Evolutionary conservation across 2,888 invertebrate genomes (phyloP), one percentile per base, ranked within the genome.

Genomic region (Priocnemis perturbator): DNA sequence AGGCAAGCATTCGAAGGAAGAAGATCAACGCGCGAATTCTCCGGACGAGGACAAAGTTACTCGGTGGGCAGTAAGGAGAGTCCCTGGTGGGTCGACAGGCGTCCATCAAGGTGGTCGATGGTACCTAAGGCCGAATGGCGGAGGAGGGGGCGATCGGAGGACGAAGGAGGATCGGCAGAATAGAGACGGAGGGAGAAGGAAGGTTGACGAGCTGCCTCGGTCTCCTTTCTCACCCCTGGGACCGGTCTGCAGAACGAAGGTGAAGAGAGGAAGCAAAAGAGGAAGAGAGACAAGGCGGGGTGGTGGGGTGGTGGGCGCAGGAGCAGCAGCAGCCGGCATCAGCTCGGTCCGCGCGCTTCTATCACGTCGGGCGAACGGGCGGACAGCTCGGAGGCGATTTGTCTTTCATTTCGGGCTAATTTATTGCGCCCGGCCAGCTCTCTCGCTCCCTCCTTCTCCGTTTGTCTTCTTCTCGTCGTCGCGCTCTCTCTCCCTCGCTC

Each of bases 321-420:
- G 55, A 58, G 70, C 60, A 59, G 74, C 70, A 71, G 78, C 81
- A 82, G 79, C 81, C 83, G 78, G 81, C 86, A 83, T 85, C 84
- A 85, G 85, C 84, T 83, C 80, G 83, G 86, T 81, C 84, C 81
- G 85, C 81, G 85, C 79, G 79, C 86, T 88, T 88, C 88, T 89
- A 88, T 89, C 88, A 88, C 87, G 84, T 83, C 82, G 85, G 84
- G 86, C 85, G 85, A 87, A 85, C 88, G 88, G 88, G 89, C 88
- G 89, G 89, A 88, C 89, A 89, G 88, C 86, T 88, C 83, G 77
- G 83, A 83, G 83, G 88, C 88, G 88, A 89, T 89, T 88, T 88
- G 89, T 89, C 89, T 89, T 89, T 88, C 88, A 89, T 88, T 88
- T 89, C 86, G 87, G 85, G 87, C 87, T 88, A 88, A 89, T 89